Evolutionary conservation across 2,888 invertebrate genomes (phyloP).

Genomic region (Leptopilina syphax): DNA sequence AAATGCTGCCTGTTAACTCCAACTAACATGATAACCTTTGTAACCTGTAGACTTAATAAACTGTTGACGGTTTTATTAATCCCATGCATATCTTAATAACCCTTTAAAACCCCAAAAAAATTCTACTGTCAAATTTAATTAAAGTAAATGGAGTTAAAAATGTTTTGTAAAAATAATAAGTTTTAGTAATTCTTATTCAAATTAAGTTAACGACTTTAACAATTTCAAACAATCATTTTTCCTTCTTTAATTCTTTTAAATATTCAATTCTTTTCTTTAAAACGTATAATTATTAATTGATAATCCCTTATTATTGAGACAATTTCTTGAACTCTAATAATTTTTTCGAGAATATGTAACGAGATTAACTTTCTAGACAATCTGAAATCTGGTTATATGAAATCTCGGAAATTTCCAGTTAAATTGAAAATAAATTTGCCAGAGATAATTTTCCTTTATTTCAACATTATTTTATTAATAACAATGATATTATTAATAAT

Average conservation of each 20-base stretch:
- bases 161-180: too few species aligned
- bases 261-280: background rate
- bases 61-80: conserved; percentile 70
- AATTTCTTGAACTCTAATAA: conserved; percentile 1
- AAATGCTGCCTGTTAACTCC: conserved; percentile 15
- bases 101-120: conserved; percentile 53
- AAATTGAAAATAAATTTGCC: too few species aligned
- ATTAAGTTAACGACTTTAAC: too few species aligned
- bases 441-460: too few species aligned
- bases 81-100: conserved; percentile 61
- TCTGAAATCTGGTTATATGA: background rate
- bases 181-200: too few species aligned
- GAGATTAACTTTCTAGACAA: background rate
- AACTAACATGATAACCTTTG: conserved; percentile 57
- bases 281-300: background rate
- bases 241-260: background rate
- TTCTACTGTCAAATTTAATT: background rate
- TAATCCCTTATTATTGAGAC: background rate
- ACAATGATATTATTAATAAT: too few species aligned
- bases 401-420: too few species aligned
- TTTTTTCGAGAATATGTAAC: background rate
- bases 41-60: conserved; percentile 71
- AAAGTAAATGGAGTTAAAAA: background rate
- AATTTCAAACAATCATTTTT: background rate
- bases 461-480: too few species aligned